phyloP scores from a whole-genome alignment of 2,113 vertebrate species.

The Rhegmatorhina hoffmannsi region DNA sequence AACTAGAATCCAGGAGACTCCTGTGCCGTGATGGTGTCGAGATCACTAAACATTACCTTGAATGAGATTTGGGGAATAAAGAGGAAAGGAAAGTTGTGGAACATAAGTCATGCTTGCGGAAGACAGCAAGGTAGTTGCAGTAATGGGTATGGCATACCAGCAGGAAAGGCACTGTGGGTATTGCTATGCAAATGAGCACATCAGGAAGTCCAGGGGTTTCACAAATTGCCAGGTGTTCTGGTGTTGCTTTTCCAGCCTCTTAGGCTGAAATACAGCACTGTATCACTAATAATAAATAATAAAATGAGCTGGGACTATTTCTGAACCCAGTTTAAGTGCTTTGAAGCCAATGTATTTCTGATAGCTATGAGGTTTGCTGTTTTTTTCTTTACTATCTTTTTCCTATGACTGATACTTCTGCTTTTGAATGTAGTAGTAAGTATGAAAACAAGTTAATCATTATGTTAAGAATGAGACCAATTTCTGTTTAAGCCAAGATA shows the following conservation, averaged over 20 bases:
- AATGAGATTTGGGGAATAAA: neutral
- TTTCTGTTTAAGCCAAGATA: neutral
- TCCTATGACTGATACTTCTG: neutral
- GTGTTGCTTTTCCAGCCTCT: neutral
- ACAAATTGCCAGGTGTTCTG: neutral
- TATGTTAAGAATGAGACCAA: neutral
- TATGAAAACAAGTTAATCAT: neutral
- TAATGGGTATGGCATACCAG: neutral
- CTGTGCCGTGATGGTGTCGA: neutral
- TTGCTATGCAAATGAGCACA: neutral
- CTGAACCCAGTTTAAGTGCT: neutral
- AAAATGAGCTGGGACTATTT: neutral
- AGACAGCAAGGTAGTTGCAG: neutral
- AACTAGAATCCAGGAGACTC: neutral
- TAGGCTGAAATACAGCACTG: neutral
- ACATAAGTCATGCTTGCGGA: neutral
- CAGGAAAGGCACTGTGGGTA: neutral
- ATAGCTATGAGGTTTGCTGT: neutral
- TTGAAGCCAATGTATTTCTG: neutral
- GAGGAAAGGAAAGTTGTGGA: neutral
- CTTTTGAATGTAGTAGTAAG: neutral
- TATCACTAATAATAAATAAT: neutral
- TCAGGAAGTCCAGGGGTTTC: neutral
- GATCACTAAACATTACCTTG: neutral
- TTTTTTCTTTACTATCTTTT: neutral